Evolutionary conservation across 2,797 vertebrate species (phyloP).

Genomic region (Pangasius larnaudii): DNA sequence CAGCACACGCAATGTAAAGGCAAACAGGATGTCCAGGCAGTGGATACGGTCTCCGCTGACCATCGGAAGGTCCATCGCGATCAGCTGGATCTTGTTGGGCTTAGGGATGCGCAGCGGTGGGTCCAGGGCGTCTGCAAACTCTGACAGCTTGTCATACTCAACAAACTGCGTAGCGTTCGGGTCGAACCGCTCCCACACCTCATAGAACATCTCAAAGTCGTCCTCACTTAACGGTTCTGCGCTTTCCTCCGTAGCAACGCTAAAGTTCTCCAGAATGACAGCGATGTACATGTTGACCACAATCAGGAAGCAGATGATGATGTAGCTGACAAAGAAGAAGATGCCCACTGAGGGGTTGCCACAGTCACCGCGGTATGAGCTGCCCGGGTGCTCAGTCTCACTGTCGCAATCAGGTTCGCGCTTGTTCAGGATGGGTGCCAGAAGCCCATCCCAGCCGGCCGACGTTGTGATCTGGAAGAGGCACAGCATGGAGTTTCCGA

Average conservation of each 20-base stretch:
- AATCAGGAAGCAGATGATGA: constrained; percentile 96
- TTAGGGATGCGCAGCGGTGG: constrained; percentile 90
- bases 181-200: constrained; percentile 96
- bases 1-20: constrained; percentile 92
- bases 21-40: constrained; percentile 95
- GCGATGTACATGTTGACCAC: constrained; percentile 98
- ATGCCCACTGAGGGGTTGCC: constrained; percentile 91
- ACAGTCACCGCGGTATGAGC: constrained; percentile 85
- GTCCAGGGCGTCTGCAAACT: constrained; percentile 90
- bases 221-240: constrained; percentile 93
- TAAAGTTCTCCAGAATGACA: constrained; percentile 96
- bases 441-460: constrained; percentile 88
- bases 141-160: constrained; percentile 86
- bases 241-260: constrained; percentile 94
- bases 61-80: constrained; percentile 96
- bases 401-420: constrained; percentile 88
- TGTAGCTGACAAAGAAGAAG: constrained; percentile 95
- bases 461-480: constrained; percentile 96
- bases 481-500: constrained; percentile 97
- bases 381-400: constrained; percentile 86
- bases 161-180: constrained; percentile 94
- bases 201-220: constrained; percentile 98
- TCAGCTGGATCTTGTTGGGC: constrained; percentile 90
- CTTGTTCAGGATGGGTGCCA: constrained; percentile 92
- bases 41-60: constrained; percentile 97